Base-by-base conservation (phyloP, 2,113 vertebrate genomes). In the Passer montanus region DNA sequence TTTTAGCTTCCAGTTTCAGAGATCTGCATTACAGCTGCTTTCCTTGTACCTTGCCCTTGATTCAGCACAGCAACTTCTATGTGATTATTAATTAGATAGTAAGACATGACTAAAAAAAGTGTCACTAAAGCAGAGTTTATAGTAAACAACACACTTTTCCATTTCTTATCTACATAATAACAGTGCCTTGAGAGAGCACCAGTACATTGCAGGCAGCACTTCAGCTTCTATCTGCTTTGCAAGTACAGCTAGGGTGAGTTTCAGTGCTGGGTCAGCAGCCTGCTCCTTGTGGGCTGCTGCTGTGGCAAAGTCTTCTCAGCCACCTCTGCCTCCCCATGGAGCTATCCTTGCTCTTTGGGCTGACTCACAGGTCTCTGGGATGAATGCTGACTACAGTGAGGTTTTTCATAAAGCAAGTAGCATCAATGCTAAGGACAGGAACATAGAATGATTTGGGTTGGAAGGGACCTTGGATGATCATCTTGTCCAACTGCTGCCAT, bases 141-240 rank as follows among this genome's bases (percentile, higher is more conserved):
- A 94, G 89, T 92, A 92, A 93, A 81, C 58, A 93, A 37, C 24
- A 3, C 53, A 46, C 63, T 94, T 92, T 75, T 70, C 69, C 35
- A 43, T 87, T 92, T 70, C 64, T 91, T 92, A 60, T 63, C 80
- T 72, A 10, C 16, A 10, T 67, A 90, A 11, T n/a, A 84, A 20
- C 43, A 77, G 47, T 50, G 56, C 17, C 39, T 63, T 28, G 18
- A 67, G 64, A 86, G 73, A 68, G 5, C 37, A 50, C 16, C 20
- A 44, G 24, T 31, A 7, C 24, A 90, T 67, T 77, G 19, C 74
- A 44, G 41, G 53, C 35, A 86, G 39, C 56, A 55, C 60, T 92
- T 73, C 39, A 86, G 24, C 39, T 86, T 73, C 78, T 37, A 30
- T 68, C 24, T 92, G 6, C 67, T 90, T 75, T 82, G 13, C 49